Evolutionary conservation across 2,888 invertebrate species (phyloP).

Genomic region (Helicoverpa assulta): DNA sequence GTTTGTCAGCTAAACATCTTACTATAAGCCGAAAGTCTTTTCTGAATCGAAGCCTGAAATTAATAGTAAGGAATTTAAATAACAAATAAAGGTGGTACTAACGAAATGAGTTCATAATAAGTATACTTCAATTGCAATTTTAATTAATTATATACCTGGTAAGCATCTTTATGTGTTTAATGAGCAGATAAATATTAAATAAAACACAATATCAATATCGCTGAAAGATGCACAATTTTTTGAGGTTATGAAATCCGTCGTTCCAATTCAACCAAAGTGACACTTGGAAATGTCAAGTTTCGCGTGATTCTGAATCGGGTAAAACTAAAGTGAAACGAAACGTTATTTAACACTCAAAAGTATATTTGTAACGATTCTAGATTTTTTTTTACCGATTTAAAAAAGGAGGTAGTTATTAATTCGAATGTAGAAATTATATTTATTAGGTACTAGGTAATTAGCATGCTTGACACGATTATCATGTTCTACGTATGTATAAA

Average conservation of each 20-base stretch:
- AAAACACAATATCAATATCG: neutral
- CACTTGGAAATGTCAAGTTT: slow-evolving; percentile 9
- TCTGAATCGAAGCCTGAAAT: slow-evolving; percentile 69
- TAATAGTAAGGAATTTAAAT: too few species aligned
- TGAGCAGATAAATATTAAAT: slow-evolving; percentile 14
- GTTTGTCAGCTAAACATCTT: slow-evolving; percentile 76
- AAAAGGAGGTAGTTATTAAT: too few species aligned
- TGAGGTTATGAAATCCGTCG: slow-evolving; percentile 60
- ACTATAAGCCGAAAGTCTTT: slow-evolving; percentile 71
- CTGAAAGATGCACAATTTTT: slow-evolving; percentile 25
- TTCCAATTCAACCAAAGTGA: slow-evolving; percentile 29
- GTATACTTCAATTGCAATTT: neutral
- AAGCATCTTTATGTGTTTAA: slow-evolving; percentile 57
- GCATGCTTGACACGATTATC: too few species aligned
- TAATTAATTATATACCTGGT: slow-evolving; percentile 62
- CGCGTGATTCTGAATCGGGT: neutral
- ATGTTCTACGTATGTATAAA: too few species aligned
- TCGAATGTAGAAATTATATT: too few species aligned
- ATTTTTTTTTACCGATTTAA: too few species aligned
- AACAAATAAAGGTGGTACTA: slow-evolving; percentile 1
- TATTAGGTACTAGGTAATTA: too few species aligned
- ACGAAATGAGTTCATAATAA: neutral
- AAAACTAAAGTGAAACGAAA: neutral
- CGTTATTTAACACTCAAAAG: too few species aligned
- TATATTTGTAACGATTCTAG: too few species aligned